Evolutionary conservation across 2,113 vertebrate species (phyloP).

Genomic region (Illadopsis cleaveri): DNA sequence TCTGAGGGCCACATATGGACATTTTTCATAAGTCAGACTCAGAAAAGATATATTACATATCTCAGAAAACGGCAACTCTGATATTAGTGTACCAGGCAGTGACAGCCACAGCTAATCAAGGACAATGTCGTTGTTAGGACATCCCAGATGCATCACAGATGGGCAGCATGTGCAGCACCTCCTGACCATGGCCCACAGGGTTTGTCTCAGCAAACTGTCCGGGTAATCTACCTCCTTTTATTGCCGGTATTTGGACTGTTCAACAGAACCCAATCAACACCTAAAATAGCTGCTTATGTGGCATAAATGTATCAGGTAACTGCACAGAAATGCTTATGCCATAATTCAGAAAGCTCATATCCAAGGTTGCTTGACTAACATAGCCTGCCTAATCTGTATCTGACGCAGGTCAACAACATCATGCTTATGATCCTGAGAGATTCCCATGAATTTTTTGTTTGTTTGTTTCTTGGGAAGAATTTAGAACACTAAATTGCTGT

Average conservation of each 20-base stretch:
- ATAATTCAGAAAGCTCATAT: background rate
- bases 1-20: background rate
- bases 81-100: background rate
- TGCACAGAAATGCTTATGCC: fast-evolving
- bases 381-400: background rate
- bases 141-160: background rate
- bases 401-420: background rate
- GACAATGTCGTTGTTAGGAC: background rate
- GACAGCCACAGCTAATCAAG: background rate
- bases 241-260: background rate
- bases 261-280: background rate
- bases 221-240: background rate
- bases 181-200: background rate
- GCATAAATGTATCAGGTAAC: background rate
- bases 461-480: background rate
- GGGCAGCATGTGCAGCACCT: background rate
- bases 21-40: background rate
- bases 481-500: background rate
- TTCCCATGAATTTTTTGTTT: background rate
- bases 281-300: background rate
- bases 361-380: background rate
- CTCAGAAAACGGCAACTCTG: background rate
- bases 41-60: background rate
- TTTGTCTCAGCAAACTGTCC: background rate
- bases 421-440: background rate